Base-by-base conservation (phyloP, 2,113 vertebrate genomes). In the Ceuthmochares aereus region DNA sequence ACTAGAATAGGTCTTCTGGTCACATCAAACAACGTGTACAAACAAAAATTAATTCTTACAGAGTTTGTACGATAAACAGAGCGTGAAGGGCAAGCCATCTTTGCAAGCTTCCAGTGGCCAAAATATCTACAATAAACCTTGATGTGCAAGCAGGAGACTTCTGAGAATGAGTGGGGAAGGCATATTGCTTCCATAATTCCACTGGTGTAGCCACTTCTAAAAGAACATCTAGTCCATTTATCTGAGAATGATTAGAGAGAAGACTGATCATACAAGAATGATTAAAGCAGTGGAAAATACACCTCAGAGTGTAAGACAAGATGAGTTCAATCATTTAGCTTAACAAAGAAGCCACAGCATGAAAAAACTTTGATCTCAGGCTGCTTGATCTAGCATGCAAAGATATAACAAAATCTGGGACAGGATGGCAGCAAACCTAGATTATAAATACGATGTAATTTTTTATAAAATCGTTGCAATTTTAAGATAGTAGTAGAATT, bases 211-310 rank as follows among this genome's bases (percentile, higher is more conserved):
- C 92, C 95, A 89, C 89, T 92, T 95, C 88, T 90, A 67, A 95
- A 81, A 51, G 37, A 81, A 55, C 51, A 77, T 84, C 76, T 55
- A 63, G 68, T 75, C 92, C 37, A 3, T 93, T 94, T 95, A 84
- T 92, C 88, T 95, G 76, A 47, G 56, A 95, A 70, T 93, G 80
- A 96, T 95, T 95, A 95, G 95, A 95, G 83, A 92, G 79, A 80
- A 77, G 56, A 88, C 80, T 87, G 90, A 93, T 96, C 92, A 76
- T 87, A 96, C 59, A 84, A 74, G 83, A 86, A 93, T 93, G 92
- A 96, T 97, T 96, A 97, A 97, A 97, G 96, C 90, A 37, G 64
- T 92, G 83, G 79, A 92, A 96, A 96, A 95, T 63, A 92, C 17
- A 80, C 51, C 60, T 89, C 88, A 54, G 13, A 86, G 68, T 66